A percentile compares a stretch with the other conserved stretches of the same genome.
phyloP scores from a whole-genome alignment of 1,140 invertebrate species.

The Thaumatotibia leucotreta region DNA sequence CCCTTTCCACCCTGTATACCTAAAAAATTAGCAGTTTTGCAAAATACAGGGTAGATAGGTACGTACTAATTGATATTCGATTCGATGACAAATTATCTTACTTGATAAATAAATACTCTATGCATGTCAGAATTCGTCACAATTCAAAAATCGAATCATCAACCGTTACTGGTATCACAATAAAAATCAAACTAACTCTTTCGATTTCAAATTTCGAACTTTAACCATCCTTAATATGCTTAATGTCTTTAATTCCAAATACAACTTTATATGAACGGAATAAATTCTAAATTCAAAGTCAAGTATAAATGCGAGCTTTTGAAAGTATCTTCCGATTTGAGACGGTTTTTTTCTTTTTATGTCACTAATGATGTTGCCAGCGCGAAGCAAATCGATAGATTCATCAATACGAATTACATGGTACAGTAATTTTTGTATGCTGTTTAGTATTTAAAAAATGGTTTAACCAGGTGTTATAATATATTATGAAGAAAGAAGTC shows the following conservation, averaged over 20 bases:
- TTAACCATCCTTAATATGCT: background rate
- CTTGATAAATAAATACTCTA: background rate
- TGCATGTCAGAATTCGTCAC: background rate
- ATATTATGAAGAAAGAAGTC: too few relatives aligned
- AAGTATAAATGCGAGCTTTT: background rate
- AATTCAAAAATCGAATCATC: background rate
- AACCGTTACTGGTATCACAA: background rate
- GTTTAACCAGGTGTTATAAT: background rate
- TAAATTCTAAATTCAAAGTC: background rate
- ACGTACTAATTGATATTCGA: background rate
- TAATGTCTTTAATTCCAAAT: background rate
- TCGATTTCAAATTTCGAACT: background rate
- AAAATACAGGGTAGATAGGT: too few relatives aligned
- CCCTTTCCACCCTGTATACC: too few relatives aligned
- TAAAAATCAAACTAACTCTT: background rate
- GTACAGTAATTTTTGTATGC: conserved; percentile 25
- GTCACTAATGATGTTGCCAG: conserved; percentile 8
- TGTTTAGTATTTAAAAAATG: background rate
- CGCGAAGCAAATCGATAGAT: conserved; percentile 31
- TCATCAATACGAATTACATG: conserved; percentile 63
- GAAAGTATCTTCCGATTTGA: background rate
- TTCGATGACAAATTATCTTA: background rate
- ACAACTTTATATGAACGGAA: background rate
- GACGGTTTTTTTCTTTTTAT: background rate
- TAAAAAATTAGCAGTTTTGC: too few relatives aligned